Conservation (phyloP, 2,113 vertebrate species). For the Nothobranchius kuhntae region DNA sequence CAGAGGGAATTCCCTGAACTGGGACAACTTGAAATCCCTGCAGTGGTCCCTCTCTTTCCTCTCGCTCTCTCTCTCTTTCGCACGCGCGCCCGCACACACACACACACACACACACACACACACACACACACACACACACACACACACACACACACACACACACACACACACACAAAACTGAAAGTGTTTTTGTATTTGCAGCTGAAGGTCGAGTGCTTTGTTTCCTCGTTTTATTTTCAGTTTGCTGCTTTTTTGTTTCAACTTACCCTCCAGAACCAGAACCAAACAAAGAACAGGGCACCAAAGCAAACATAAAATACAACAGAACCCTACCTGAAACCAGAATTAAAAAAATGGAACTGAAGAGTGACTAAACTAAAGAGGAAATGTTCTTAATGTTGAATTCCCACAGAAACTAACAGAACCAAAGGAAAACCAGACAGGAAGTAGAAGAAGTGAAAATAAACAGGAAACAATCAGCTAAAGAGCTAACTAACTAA, state of each 20-base stretch:
- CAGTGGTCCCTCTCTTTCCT: neutral
- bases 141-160: neutral
- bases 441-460: neutral
- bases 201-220: too few relatives aligned
- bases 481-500: too few relatives aligned
- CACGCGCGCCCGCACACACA: constrained; percentile 5
- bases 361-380: too few relatives aligned
- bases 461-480: neutral
- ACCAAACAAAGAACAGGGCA: neutral
- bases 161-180: constrained; percentile 5
- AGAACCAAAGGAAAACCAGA: neutral
- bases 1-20: constrained; percentile 58
- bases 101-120: constrained; percentile 2
- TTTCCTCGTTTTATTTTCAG: constrained; percentile 32
- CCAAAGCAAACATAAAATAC: too few relatives aligned
- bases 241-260: neutral
- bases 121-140: constrained; percentile 4
- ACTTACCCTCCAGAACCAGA: constrained; percentile 4
- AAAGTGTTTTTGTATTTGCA: too few relatives aligned
- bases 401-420: neutral
- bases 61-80: neutral
- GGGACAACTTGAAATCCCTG: constrained; percentile 55
- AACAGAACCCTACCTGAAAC: neutral
- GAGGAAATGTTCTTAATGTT: neutral
- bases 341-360: neutral